A percentile compares a stretch with the other conserved stretches of the same genome.
phyloP scores from a whole-genome alignment of 2,888 invertebrate genomes.

The Drosophila seclusa region DNA sequence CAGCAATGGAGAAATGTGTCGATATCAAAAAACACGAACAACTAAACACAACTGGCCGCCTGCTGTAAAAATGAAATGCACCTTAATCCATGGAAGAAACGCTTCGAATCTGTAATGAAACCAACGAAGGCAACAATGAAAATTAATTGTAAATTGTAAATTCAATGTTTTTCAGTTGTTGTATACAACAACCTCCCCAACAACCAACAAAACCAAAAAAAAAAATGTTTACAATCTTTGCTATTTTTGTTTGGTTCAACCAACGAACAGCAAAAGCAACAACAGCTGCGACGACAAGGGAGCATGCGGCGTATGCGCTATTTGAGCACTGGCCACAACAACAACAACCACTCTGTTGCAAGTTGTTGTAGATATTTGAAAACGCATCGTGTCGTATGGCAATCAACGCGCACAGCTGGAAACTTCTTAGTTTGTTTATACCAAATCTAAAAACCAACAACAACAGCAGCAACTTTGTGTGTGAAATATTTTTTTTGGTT shows the following conservation, averaged over 20 bases:
- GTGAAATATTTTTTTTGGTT: constrained; percentile 30
- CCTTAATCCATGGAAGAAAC: constrained; percentile 57
- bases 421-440: constrained; percentile 69
- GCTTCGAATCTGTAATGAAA: constrained; percentile 70
- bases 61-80: constrained; percentile 57
- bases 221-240: constrained; percentile 63
- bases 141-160: constrained; percentile 51
- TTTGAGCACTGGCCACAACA: constrained; percentile 26
- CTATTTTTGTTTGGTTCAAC: constrained; percentile 57
- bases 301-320: constrained; percentile 61
- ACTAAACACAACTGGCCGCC: constrained; percentile 40
- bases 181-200: background rate
- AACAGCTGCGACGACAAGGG: constrained; percentile 1
- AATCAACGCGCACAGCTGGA: constrained; percentile 79
- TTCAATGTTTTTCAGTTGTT: constrained; percentile 29
- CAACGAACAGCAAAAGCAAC: constrained; percentile 9
- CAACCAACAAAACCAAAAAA: background rate
- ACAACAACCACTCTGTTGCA: constrained; percentile 27
- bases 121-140: constrained; percentile 50
- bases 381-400: constrained; percentile 77
- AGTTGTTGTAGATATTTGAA: constrained; percentile 61
- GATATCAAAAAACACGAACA: constrained; percentile 20
- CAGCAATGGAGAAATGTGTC: constrained; percentile 43
- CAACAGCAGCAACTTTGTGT: constrained; percentile 29
- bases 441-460: constrained; percentile 31